Percentiles rank a stretch among this genome's conserved stretches.
These are phyloP conservation scores for Spilogale gracilis DNA, from an alignment of 2,113 vertebrate genomes.

Conservation along the genomic window DNA sequence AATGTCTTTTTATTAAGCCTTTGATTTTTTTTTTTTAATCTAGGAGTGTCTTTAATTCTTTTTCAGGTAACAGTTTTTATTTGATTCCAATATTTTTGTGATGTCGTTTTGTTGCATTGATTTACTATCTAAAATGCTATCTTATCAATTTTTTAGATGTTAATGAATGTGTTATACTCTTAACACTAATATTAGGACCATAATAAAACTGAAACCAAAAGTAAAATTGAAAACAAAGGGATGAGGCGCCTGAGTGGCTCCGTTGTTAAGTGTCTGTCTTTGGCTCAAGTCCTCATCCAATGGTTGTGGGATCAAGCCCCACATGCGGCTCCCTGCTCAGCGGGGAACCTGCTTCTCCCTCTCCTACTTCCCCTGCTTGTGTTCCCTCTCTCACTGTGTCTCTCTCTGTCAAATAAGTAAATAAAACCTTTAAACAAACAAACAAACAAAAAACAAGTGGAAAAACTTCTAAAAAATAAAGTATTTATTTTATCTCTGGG, in stretches of 20 bases:
- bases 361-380: too few relatives aligned
- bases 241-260: too few relatives aligned
- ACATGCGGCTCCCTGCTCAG: too few relatives aligned
- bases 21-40: not conserved
- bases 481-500: not conserved
- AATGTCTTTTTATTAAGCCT: not conserved
- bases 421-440: too few relatives aligned
- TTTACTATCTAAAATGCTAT: not conserved
- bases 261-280: too few relatives aligned
- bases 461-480: not conserved
- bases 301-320: too few relatives aligned
- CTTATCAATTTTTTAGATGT: not conserved
- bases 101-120: not conserved
- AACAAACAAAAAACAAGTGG: not conserved
- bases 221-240: not conserved
- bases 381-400: too few relatives aligned
- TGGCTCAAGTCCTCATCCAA: too few relatives aligned
- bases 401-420: too few relatives aligned
- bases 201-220: constrained; percentile 7
- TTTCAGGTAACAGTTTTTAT: not conserved
- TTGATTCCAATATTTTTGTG: constrained; percentile 9
- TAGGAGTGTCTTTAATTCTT: not conserved
- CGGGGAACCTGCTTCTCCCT: too few relatives aligned
- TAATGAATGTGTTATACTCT: not conserved
- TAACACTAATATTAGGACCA: not conserved